Conservation (phyloP, 2,113 vertebrate genomes). For the Elephantulus edwardii region DNA sequence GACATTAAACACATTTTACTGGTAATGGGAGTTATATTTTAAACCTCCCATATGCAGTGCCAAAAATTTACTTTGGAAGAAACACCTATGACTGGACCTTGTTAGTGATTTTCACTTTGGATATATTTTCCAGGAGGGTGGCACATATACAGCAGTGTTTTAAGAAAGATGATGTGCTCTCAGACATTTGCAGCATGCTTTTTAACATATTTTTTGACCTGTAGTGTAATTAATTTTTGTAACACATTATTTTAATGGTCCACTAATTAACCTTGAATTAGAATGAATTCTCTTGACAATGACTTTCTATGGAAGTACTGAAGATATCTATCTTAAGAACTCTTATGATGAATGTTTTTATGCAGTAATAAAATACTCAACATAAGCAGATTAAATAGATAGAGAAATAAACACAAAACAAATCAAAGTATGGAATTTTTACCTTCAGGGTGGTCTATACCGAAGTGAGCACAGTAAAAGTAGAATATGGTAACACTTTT, state of each 20-base stretch:
- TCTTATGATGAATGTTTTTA: slow-evolving; percentile 67
- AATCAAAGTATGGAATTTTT: slow-evolving; percentile 32
- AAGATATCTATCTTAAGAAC: slow-evolving; percentile 71
- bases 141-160: slow-evolving; percentile 54
- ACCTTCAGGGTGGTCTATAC: not conserved
- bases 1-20: slow-evolving; percentile 77
- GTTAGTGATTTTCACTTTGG: slow-evolving; percentile 17
- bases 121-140: slow-evolving; percentile 49
- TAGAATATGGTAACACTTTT: not conserved
- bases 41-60: slow-evolving; percentile 69
- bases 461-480: slow-evolving; percentile 1
- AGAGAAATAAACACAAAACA: slow-evolving; percentile 64
- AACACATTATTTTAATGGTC: slow-evolving; percentile 85
- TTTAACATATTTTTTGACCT: slow-evolving; percentile 81
- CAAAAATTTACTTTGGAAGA: slow-evolving; percentile 78
- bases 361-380: slow-evolving; percentile 31
- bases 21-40: slow-evolving; percentile 78
- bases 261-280: slow-evolving; percentile 86
- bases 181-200: slow-evolving; percentile 68
- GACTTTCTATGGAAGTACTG: slow-evolving; percentile 74
- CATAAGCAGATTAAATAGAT: not conserved
- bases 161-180: slow-evolving; percentile 67
- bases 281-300: slow-evolving; percentile 83
- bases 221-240: slow-evolving; percentile 83
- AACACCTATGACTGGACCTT: slow-evolving; percentile 74